Evolutionary conservation across 2,888 invertebrate genomes (phyloP).

Genomic region (Melieria picta): DNA sequence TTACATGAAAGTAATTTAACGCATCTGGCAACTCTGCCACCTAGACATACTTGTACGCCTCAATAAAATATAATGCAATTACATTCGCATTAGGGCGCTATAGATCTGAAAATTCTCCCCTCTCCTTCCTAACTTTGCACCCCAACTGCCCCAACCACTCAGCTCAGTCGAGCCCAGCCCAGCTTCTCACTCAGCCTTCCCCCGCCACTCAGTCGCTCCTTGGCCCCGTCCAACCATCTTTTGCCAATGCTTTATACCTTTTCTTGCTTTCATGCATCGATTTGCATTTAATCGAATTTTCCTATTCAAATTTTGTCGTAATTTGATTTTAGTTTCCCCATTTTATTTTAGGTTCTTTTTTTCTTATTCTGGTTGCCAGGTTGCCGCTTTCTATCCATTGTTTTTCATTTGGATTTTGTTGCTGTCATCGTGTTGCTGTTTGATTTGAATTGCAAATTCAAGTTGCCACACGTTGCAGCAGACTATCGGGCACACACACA

Average conservation of each 20-base stretch:
- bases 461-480: no score
- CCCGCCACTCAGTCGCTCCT: not conserved
- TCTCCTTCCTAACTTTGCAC: not conserved
- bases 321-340: slow-evolving; percentile 32
- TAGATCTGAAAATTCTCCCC: slow-evolving; percentile 34
- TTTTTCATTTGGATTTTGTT: slow-evolving; percentile 4
- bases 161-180: not conserved
- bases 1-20: no score
- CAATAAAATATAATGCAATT: slow-evolving; percentile 49
- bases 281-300: slow-evolving; percentile 39
- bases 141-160: not conserved
- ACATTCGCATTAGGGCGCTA: slow-evolving; percentile 44
- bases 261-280: slow-evolving; percentile 14
- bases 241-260: not conserved
- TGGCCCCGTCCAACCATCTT: not conserved
- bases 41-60: slow-evolving; percentile 8
- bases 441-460: slow-evolving; percentile 32
- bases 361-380: no score
- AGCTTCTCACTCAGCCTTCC: slow-evolving; percentile 4
- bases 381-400: not conserved
- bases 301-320: slow-evolving; percentile 30
- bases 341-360: not conserved
- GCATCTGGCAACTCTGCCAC: no score
- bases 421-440: slow-evolving; percentile 17
- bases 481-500: no score